phyloP scores from a whole-genome alignment of 2,888 invertebrate genomes.

The Caenorhabditis plicata region DNA sequence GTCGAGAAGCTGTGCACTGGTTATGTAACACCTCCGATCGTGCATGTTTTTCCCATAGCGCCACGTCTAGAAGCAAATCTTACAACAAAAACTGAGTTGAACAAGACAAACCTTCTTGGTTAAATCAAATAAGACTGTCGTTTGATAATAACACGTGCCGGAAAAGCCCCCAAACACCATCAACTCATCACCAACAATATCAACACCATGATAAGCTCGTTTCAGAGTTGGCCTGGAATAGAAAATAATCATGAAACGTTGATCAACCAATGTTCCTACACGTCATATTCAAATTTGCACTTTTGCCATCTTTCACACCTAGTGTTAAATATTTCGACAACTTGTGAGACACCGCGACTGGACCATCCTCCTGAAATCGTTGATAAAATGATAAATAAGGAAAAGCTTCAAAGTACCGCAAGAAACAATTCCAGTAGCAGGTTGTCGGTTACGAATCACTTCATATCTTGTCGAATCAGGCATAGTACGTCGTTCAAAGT shows the following conservation, averaged over 20 bases:
- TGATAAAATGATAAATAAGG: background rate
- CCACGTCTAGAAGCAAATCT: no score
- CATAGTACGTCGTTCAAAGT: conserved; percentile 7
- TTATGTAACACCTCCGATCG: conserved; percentile 23
- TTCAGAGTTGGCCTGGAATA: conserved; percentile 17
- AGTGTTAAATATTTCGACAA: conserved; percentile 35
- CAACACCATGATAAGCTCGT: conserved; percentile 27
- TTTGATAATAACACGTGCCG: conserved; percentile 19
- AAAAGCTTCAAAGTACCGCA: conserved; percentile 20
- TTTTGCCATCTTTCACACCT: conserved; percentile 24
- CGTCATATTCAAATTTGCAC: conserved; percentile 17
- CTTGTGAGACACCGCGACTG: conserved; percentile 16
- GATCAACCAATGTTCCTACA: conserved; percentile 7
- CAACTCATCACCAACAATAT: conserved; percentile 20
- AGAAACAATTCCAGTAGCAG: conserved; percentile 12
- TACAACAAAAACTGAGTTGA: no score
- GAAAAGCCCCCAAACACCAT: conserved; percentile 25
- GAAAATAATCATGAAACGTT: background rate
- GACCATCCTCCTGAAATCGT: conserved; percentile 36
- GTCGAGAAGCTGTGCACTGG: conserved; percentile 8
- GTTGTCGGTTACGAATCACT: conserved; percentile 24
- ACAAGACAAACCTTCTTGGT: conserved; percentile 4
- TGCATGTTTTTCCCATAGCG: conserved; percentile 26
- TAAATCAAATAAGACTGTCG: conserved; percentile 23
- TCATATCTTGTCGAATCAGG: conserved; percentile 21